These are phyloP conservation scores for Cranoglanis bouderius DNA, from an alignment of 2,113 vertebrate genomes.

Conservation along the genomic window DNA sequence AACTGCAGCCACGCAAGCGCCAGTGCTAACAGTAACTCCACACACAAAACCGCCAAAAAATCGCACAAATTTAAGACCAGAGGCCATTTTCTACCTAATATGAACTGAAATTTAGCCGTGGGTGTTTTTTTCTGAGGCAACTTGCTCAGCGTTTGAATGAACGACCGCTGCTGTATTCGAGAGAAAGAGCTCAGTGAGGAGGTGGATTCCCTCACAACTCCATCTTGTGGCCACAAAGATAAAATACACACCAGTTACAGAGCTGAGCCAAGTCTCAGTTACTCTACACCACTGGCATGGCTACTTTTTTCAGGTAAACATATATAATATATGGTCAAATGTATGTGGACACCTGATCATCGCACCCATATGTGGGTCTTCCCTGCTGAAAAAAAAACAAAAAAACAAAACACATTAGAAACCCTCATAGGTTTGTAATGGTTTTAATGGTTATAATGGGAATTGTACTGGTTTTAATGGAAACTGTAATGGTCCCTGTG, in stretches of 20 bases:
- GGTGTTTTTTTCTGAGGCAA: not conserved
- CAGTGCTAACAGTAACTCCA: slow-evolving; percentile 48
- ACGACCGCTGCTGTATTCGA: not conserved
- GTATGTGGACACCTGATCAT: not conserved
- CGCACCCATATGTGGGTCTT: not conserved
- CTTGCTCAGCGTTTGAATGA: not conserved
- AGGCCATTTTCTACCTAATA: not conserved
- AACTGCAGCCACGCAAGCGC: slow-evolving; percentile 42
- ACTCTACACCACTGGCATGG: not conserved
- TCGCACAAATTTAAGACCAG: not conserved
- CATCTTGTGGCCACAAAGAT: not conserved
- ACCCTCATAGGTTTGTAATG: too few species aligned
- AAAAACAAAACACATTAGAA: too few species aligned
- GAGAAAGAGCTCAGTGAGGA: not conserved
- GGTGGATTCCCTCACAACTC: not conserved
- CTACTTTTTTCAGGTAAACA: not conserved
- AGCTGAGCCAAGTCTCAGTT: not conserved
- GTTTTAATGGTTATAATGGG: too few species aligned
- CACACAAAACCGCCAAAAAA: slow-evolving; percentile 46
- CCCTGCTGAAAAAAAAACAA: too few species aligned
- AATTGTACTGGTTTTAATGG: too few species aligned
- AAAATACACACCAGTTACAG: not conserved
- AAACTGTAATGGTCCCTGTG: too few species aligned
- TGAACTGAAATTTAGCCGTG: not conserved
- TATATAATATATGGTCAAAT: not conserved